A percentile compares a stretch with the other conserved stretches of the same genome.
phyloP scores from a whole-genome alignment of 2,888 invertebrate species.

The Eustalomyia histrio region DNA sequence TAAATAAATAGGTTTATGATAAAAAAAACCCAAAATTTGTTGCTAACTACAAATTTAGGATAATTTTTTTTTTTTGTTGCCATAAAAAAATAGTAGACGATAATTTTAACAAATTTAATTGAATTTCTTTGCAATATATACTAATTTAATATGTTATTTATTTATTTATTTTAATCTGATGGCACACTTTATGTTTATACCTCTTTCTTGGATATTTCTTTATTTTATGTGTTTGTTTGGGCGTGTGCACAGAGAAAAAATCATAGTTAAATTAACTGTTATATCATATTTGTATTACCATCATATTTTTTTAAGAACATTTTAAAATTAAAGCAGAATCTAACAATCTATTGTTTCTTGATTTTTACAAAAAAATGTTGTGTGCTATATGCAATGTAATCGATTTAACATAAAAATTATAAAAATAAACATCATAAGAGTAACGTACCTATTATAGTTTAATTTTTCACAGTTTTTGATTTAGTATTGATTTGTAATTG shows the following conservation, averaged over 20 bases:
- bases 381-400: too few relatives aligned
- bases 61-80: not conserved
- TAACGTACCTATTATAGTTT: not conserved
- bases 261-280: too few relatives aligned
- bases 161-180: not conserved
- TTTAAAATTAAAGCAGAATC: too few relatives aligned
- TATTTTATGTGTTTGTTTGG: not conserved
- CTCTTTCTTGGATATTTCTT: not conserved
- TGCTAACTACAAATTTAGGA: not conserved
- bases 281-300: too few relatives aligned
- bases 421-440: not conserved
- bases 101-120: conserved; percentile 29
- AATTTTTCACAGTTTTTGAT: not conserved
- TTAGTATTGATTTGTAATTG: too few relatives aligned
- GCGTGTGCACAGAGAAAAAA: not conserved
- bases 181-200: not conserved
- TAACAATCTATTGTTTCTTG: too few relatives aligned
- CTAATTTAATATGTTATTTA: not conserved
- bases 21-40: not conserved
- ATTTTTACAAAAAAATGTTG: too few relatives aligned
- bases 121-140: not conserved
- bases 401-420: not conserved
- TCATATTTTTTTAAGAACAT: too few relatives aligned
- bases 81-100: conserved; percentile 8
- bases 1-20: not conserved